Percentiles rank a stretch among this genome's conserved stretches.
Conservation (phyloP, 2,888 invertebrate genomes). For the Augiades crinisus region DNA sequence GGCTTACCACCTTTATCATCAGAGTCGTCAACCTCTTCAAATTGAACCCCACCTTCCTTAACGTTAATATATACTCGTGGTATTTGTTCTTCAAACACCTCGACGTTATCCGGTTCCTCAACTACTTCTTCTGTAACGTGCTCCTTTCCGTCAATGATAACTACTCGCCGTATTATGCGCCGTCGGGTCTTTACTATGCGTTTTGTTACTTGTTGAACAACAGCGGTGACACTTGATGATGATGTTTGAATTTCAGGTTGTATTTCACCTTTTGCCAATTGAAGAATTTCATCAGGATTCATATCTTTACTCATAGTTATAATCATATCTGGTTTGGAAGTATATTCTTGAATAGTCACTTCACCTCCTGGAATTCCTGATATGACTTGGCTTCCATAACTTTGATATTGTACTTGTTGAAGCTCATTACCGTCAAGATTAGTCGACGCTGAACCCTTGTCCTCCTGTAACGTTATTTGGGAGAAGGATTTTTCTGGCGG, state of each 20-base stretch:
- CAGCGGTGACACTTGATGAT: slow-evolving; percentile 88
- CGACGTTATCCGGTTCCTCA: slow-evolving; percentile 91
- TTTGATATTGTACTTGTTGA: slow-evolving; percentile 83
- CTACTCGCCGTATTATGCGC: slow-evolving; percentile 88
- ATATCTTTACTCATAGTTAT: slow-evolving; percentile 80
- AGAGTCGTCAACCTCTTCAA: slow-evolving; percentile 53
- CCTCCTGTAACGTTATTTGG: slow-evolving; percentile 85
- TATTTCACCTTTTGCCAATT: slow-evolving; percentile 61
- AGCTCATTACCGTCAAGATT: slow-evolving; percentile 82
- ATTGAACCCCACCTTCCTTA: slow-evolving; percentile 74
- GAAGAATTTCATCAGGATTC: slow-evolving; percentile 72
- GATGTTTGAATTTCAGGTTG: slow-evolving; percentile 79
- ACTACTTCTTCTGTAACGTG: slow-evolving; percentile 91
- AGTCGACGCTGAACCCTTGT: slow-evolving; percentile 82
- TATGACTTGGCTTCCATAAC: slow-evolving; percentile 83
- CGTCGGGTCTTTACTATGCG: slow-evolving; percentile 88
- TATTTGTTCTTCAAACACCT: slow-evolving; percentile 86
- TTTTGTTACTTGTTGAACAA: slow-evolving; percentile 91
- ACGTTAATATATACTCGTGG: slow-evolving; percentile 87
- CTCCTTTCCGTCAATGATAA: slow-evolving; percentile 92
- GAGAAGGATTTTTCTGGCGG: slow-evolving; percentile 84
- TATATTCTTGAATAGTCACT: slow-evolving; percentile 84
- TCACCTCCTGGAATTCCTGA: slow-evolving; percentile 84
- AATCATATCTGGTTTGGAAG: slow-evolving; percentile 82
- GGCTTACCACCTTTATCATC: slow-evolving; percentile 44